These are phyloP conservation scores for Rhynchophorus ferrugineus DNA, from an alignment of 1,140 invertebrate species.

Conservation along the genomic window DNA sequence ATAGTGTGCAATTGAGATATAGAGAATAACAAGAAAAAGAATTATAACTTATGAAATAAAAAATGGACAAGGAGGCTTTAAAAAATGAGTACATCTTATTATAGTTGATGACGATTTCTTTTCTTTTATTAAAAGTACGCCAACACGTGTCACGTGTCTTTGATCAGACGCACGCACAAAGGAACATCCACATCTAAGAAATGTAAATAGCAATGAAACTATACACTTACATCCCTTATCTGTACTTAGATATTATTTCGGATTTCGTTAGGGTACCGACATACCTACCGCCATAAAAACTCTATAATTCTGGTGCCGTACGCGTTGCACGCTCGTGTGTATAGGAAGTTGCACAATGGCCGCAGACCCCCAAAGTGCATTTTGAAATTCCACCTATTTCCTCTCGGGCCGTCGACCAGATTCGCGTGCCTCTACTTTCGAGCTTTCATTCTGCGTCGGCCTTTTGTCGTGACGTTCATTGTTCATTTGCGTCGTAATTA, in stretches of 20 bases:
- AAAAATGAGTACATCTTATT: no score
- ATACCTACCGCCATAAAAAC: constrained; percentile 12
- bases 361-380: constrained; percentile 19
- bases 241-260: constrained; percentile 5
- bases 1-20: no score
- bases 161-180: no score
- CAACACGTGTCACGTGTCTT: no score
- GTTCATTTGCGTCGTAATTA: constrained; percentile 22
- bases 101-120: no score
- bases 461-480: constrained; percentile 17
- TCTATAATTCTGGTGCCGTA: constrained; percentile 13
- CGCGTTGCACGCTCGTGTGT: constrained; percentile 7
- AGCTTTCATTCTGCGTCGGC: constrained; percentile 16
- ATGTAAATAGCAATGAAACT: no score
- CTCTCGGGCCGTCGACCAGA: constrained; percentile 4
- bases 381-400: constrained; percentile 24
- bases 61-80: no score
- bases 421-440: constrained; percentile 10
- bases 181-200: no score
- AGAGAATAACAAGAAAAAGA: no score
- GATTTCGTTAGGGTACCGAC: constrained; percentile 1
- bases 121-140: no score
- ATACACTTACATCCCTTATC: no score
- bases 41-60: no score
- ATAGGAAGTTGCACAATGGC: constrained; percentile 16